These are phyloP conservation scores for Tiliacea citrago DNA, from an alignment of 2,888 invertebrate genomes.

Conservation along the genomic window DNA sequence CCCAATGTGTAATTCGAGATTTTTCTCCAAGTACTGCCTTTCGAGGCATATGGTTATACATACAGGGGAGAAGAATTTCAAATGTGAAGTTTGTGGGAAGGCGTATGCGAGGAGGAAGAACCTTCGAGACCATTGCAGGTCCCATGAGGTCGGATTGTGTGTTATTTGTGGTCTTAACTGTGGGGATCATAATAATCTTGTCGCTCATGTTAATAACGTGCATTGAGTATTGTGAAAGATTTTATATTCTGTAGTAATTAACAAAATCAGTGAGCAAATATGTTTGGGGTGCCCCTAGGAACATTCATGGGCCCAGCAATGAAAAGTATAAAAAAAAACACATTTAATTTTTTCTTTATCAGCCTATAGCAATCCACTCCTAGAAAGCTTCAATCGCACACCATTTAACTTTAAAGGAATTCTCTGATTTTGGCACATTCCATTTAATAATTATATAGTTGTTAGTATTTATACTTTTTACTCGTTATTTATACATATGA, in stretches of 20 bases:
- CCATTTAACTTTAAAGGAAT: background rate
- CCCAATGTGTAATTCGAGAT: slow-evolving; percentile 78
- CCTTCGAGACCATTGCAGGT: slow-evolving; percentile 76
- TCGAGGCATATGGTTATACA: slow-evolving; percentile 88
- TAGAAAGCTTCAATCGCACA: background rate
- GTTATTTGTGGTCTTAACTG: slow-evolving; percentile 73
- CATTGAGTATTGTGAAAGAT: slow-evolving; percentile 57
- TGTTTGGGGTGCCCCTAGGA: background rate
- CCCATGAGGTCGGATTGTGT: slow-evolving; percentile 73
- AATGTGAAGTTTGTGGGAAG: slow-evolving; percentile 87
- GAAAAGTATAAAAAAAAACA: background rate
- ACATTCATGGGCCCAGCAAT: background rate
- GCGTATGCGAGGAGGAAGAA: slow-evolving; percentile 81
- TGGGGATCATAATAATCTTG: slow-evolving; percentile 69
- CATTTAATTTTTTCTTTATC: background rate
- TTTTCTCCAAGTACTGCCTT: slow-evolving; percentile 83
- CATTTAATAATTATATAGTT: background rate
- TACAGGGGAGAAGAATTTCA: slow-evolving; percentile 87
- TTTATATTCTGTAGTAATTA: background rate
- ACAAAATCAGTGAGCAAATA: background rate
- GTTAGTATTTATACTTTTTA: background rate
- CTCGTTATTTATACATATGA: background rate
- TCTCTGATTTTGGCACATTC: background rate
- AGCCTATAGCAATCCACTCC: too few species aligned
- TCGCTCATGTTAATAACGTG: slow-evolving; percentile 68